Evolutionary conservation across 2,888 invertebrate species (phyloP).

Genomic region (Himalopsyche japonica): DNA sequence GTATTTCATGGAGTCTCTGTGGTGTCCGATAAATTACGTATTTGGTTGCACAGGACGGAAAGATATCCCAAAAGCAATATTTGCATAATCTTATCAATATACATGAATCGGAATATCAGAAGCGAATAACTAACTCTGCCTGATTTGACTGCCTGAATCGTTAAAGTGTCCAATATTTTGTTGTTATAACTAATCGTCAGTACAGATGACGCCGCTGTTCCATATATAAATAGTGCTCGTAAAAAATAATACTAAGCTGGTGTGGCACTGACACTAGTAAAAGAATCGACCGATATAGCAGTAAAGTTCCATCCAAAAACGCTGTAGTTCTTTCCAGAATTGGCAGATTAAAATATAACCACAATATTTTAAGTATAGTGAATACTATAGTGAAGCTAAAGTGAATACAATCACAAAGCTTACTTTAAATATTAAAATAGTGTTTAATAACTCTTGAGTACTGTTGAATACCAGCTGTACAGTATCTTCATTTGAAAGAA

Average conservation of each 20-base stretch:
- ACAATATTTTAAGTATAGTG: background rate
- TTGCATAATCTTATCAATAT: background rate
- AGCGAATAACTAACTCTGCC: background rate
- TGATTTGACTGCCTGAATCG: background rate
- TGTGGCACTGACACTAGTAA: background rate
- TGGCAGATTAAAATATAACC: background rate
- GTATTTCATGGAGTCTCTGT: background rate
- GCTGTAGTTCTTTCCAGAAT: background rate
- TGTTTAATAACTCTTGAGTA: background rate
- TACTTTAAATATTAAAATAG: background rate
- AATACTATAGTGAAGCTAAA: background rate
- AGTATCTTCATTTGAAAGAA: background rate
- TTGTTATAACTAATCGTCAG: background rate
- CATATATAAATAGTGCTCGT: background rate
- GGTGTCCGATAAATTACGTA: background rate
- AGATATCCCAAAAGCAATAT: background rate
- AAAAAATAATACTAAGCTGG: background rate
- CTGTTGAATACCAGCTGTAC: background rate
- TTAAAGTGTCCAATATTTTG: background rate
- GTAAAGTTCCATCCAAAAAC: background rate
- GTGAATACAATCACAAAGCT: background rate
- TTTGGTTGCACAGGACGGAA: background rate
- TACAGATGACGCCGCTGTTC: background rate
- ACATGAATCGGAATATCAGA: background rate
- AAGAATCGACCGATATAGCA: background rate